A percentile compares a stretch with the other conserved stretches of the same genome.
Evolutionary conservation across 1,140 invertebrate species (phyloP).

Genomic region (Oscheius sp.): DNA sequence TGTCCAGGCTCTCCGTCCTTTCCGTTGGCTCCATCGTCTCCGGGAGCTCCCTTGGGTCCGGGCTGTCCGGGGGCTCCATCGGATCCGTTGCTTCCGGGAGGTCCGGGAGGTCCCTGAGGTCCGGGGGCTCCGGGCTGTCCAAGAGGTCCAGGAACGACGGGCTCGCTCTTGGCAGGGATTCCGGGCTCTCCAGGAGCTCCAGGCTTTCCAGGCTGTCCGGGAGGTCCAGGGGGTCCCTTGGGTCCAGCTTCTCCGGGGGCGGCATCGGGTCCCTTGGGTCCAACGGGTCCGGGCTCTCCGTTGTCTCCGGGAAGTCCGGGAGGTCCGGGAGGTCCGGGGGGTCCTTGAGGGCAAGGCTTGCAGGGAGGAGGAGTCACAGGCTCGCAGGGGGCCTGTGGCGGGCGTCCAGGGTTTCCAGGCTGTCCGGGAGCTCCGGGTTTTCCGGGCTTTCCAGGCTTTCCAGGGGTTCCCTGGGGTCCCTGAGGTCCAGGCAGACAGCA

Average conservation of each 20-base stretch:
- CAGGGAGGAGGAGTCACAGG: conserved; percentile 51
- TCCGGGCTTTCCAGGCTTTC: conserved; percentile 34
- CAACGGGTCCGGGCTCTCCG: conserved; percentile 46
- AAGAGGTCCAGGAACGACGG: conserved; percentile 42
- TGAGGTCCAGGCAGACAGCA: conserved; percentile 52
- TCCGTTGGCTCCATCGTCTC: conserved; percentile 31
- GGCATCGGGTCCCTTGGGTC: conserved; percentile 45
- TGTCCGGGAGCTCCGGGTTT: conserved; percentile 32
- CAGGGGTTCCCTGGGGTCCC: conserved; percentile 39
- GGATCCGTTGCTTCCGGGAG: neutral
- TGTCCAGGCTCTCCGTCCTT: conserved; percentile 39
- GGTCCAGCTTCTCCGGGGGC: conserved; percentile 34
- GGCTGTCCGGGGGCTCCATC: conserved; percentile 45
- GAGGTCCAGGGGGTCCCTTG: conserved; percentile 36
- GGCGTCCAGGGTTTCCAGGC: conserved; percentile 46
- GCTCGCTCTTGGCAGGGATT: conserved; percentile 27
- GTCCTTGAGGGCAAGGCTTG: conserved; percentile 50
- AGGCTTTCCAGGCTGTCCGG: conserved; percentile 44
- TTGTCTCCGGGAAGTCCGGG: conserved; percentile 42
- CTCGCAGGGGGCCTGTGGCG: conserved; percentile 48
- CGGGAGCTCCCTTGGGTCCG: conserved; percentile 42
- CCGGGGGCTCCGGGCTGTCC: conserved; percentile 43
- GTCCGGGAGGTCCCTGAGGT: neutral
- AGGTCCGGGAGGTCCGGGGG: conserved; percentile 40
- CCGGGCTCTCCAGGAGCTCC: conserved; percentile 44